Base-by-base conservation (phyloP, 2,113 vertebrate genomes). In the Hyperoodon ampullatus region DNA sequence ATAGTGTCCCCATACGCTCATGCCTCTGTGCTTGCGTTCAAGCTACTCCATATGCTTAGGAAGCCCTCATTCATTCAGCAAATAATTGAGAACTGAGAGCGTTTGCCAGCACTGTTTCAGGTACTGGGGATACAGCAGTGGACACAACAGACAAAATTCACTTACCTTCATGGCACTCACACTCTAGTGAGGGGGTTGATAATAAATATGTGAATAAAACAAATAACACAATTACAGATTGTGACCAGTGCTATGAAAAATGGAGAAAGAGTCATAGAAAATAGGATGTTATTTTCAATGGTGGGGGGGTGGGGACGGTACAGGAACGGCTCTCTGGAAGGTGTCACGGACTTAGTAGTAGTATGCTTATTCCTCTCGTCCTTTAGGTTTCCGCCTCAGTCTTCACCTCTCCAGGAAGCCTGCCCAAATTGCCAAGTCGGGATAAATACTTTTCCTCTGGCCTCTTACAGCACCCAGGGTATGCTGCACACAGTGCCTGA, bases 141-240 rank as follows among this genome's bases (percentile, higher is more conserved):
- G 93, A 80, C 12, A 78, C 8, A 94, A 53, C 4, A 87, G 24
- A 86, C 26, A 74, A 7, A 96, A 82, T 55, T 92, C 58, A 95
- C 13, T 84, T 84, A 92, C 19, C 7, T 63, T 84, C 19, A 11
- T 89, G 23, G 9, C 39, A 88, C 35, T 95, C 94, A 88, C 13
- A 91, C 63, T 83, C 71, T 89, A 68, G 10, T 50, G 14, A 39
- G 7, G 30, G 2, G 2, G 82, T 14, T 97, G 26, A 66, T 50
- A 61, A 94, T 86, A 85, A 61, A 77, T 81, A 92, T 23, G 11
- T 68, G 84, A 93, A 86, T n/a, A 94, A 77, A 98, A 71, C 28
- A 88, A 92, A 92, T 19, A 93, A 77, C n/a, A 63, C 12, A 33
- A 71, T 42, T 89, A 65, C 12, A 95, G n/a, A 63, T 75, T 83